Base-by-base conservation (phyloP, 2,888 invertebrate genomes). In the Noctua pronuba region DNA sequence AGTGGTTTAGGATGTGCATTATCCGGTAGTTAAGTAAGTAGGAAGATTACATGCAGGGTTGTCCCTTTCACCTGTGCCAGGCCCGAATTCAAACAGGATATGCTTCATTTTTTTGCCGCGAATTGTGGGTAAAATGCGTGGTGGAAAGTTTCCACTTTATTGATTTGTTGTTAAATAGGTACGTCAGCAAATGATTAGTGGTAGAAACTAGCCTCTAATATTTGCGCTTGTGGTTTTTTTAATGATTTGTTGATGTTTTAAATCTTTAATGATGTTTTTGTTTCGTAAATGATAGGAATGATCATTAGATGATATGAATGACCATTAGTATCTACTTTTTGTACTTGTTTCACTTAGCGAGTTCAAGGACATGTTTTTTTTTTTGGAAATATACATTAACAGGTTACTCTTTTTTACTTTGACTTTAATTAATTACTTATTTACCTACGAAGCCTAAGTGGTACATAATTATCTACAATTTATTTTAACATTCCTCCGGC, bases 171-270 rank as follows among this genome's bases (percentile, higher is more conserved):
- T 46, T 18, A 46, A 44, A 28, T 55, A 65, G 76, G 68, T 75
- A 65, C 82, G 68, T 75, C 64, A 73, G 13, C 2, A 13, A 10
- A 49, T 55, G 11, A 31, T 55, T 49, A 55, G n/a, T 13, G 46
- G 0, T 68, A 41, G 18, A 81, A 82, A 58, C 62, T 11, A 21
- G 16, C 4, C 24, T 7, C 41, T 58, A 58, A 69, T 69, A 69
- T 49, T 69, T 75, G 11, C 46, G 18, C 2, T 49, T 73, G 81
- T 69, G 82, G 64, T 69, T 82, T 81, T 81, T 41, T 65, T 58
- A 82, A 80, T 35, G 35, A n/a, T 49, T 74, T 80, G 55, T 80
- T 80, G 55, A 41, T 65, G 68, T 65, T 28, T 46, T 8, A 41
- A 73, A 64, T 18, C 31, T 64, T 44, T 58, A 82, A 75, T 41